phyloP scores from a whole-genome alignment of 2,113 vertebrate species.

The Dicentrarchus labrax region DNA sequence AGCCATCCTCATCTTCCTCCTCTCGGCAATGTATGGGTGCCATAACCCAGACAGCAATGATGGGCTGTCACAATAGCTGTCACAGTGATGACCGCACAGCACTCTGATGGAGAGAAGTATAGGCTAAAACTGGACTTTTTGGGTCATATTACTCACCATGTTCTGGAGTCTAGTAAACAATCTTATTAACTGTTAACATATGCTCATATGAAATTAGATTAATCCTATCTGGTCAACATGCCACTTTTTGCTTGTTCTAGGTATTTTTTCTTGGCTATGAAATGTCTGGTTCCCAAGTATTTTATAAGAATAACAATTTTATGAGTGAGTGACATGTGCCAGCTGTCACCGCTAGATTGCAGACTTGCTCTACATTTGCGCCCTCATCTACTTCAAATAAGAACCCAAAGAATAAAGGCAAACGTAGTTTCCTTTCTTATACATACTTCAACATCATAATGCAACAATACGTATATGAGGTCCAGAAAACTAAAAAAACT shows the following conservation, averaged over 20 bases:
- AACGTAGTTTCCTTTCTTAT: not conserved
- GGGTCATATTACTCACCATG: not conserved
- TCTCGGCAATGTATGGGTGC: not conserved
- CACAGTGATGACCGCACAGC: not conserved
- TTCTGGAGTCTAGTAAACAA: not conserved
- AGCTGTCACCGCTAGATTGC: not conserved
- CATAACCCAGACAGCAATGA: slow-evolving; percentile 1
- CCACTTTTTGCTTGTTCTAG: not conserved
- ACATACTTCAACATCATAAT: not conserved
- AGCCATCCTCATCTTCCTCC: not conserved
- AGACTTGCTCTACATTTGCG: not conserved
- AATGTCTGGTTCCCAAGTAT: not conserved
- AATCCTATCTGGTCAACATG: not conserved
- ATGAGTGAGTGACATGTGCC: not conserved
- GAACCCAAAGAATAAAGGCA: not conserved
- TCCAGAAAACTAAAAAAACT: not conserved
- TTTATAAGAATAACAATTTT: not conserved
- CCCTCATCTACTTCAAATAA: not conserved
- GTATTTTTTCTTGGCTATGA: not conserved
- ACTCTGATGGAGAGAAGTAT: not conserved
- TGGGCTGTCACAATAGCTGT: slow-evolving; percentile 18
- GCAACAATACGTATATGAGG: not conserved
- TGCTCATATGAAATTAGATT: not conserved
- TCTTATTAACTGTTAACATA: not conserved
- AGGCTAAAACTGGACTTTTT: not conserved